Conservation (phyloP, 2,888 invertebrate genomes). For the Zygothrica quintamaculata region DNA sequence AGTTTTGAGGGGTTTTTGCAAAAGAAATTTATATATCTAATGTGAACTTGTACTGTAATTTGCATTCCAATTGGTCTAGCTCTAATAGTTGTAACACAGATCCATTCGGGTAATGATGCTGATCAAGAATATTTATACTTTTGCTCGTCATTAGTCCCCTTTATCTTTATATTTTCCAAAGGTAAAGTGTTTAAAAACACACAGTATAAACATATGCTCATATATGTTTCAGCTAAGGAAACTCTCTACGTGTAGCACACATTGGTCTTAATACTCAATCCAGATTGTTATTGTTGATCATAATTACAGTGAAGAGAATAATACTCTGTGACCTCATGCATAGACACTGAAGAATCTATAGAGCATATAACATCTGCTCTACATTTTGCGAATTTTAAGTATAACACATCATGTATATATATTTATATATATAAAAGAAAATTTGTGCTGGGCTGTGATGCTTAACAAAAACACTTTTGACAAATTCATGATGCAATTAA, state of each 20-base stretch:
- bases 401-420: constrained; percentile 18
- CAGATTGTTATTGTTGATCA: constrained; percentile 36
- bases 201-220: not conserved
- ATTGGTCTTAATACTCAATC: constrained; percentile 13
- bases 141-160: no score
- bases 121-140: no score
- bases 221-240: constrained; percentile 3
- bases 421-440: not conserved
- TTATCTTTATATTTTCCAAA: no score
- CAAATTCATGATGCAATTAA: constrained; percentile 77
- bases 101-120: no score
- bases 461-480: constrained; percentile 54
- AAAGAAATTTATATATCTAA: no score
- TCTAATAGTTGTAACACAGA: no score
- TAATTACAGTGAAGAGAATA: constrained; percentile 46
- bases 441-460: constrained; percentile 10
- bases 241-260: constrained; percentile 12
- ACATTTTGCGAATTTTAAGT: constrained; percentile 28
- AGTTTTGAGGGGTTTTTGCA: no score
- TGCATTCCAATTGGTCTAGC: no score
- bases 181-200: constrained; percentile 5
- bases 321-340: constrained; percentile 65
- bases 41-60: no score
- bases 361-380: constrained; percentile 54
- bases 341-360: constrained; percentile 39